Evolutionary conservation across 1,140 invertebrate genomes (phyloP).

Genomic region (Papilio dardanus): DNA sequence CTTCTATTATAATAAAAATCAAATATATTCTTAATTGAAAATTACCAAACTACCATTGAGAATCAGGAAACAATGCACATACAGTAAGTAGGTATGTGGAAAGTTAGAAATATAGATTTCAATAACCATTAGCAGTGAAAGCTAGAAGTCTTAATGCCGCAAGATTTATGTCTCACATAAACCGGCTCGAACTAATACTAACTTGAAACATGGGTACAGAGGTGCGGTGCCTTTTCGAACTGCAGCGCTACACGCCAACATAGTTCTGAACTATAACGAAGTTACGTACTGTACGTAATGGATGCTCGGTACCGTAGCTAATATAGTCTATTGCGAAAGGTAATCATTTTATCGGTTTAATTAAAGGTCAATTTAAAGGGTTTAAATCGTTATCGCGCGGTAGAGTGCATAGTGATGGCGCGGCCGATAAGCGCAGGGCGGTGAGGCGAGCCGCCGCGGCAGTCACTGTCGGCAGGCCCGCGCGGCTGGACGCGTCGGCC

Average conservation of each 20-base stretch:
- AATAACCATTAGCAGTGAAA: conserved; percentile 11
- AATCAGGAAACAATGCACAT: not conserved
- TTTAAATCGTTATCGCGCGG: conserved; percentile 67
- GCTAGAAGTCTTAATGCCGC: conserved; percentile 17
- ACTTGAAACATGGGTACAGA: not conserved
- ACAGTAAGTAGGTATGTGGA: not conserved
- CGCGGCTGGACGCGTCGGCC: conserved; percentile 72
- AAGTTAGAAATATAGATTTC: not conserved
- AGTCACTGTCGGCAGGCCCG: conserved; percentile 70
- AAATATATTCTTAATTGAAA: too few species aligned
- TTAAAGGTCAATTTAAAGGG: conserved; percentile 52
- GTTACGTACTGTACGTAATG: conserved; percentile 21
- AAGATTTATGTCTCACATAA: conserved; percentile 20
- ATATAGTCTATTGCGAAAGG: conserved; percentile 18
- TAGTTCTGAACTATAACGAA: conserved; percentile 22
- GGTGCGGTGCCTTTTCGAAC: conserved; percentile 4
- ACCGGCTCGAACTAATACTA: conserved; percentile 8
- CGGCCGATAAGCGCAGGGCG: conserved; percentile 68
- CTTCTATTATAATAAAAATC: not conserved
- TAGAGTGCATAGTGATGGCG: conserved; percentile 66
- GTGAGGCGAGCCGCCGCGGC: conserved; percentile 57
- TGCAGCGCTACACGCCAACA: not conserved
- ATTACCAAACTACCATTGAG: not conserved
- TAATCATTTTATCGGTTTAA: conserved; percentile 37
- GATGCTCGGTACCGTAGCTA: conserved; percentile 3